Percentiles rank a stretch among this genome's conserved stretches.
Evolutionary conservation across 2,797 vertebrate genomes (phyloP).

Genomic region (Tarsius wallacei): DNA sequence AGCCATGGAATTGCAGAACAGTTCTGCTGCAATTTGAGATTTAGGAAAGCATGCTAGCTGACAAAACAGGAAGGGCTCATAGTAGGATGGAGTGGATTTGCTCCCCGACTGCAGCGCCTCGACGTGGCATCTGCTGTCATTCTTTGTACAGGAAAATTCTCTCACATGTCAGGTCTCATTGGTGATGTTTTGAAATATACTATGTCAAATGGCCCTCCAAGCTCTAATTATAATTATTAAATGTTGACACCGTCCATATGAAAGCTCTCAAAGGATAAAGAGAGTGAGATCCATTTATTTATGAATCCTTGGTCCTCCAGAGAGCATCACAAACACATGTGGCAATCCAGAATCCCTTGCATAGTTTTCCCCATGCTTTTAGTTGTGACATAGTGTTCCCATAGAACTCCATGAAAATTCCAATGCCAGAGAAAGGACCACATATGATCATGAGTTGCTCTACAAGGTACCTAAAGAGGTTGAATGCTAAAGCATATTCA

Average conservation of each 20-base stretch:
- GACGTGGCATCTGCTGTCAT: neutral
- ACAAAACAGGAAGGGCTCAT: conserved; percentile 74
- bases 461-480: neutral
- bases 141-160: conserved; percentile 1
- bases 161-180: conserved; percentile 25
- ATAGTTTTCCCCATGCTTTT: neutral
- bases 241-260: neutral
- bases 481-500: neutral
- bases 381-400: neutral
- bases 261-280: neutral
- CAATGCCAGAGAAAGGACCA: neutral
- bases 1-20: conserved; percentile 80
- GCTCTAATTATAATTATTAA: neutral
- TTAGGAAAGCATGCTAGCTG: conserved; percentile 70
- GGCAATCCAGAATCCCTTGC: neutral
- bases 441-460: neutral
- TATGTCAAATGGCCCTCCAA: neutral
- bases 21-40: conserved; percentile 68
- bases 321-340: neutral
- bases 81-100: conserved; percentile 65
- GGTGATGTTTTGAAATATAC: conserved; percentile 14
- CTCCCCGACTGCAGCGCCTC: conserved; percentile 44
- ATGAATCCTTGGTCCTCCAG: neutral
- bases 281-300: neutral
- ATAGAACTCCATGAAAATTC: neutral